Evolutionary conservation across 1,140 invertebrate species (phyloP), one percentile per base, ranked within the genome.

Genomic region (Cydia fagiglandana): DNA sequence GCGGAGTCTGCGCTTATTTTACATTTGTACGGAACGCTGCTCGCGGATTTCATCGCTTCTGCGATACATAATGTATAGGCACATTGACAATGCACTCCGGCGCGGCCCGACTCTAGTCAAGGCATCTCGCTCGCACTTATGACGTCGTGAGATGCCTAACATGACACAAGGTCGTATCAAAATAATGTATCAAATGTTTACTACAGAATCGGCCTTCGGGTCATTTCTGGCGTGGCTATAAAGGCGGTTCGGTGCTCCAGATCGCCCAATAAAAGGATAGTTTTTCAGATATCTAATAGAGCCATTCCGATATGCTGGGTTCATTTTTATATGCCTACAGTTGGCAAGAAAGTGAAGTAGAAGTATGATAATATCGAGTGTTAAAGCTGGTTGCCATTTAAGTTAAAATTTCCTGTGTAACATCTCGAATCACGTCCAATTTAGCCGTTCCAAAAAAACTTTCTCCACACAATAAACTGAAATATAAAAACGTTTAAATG

Each of bases 241-340:
- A 70, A 70, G 24, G 66, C 30, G n/a, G 6, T 41, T 70, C 66
- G 66, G 6, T 17, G 66, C 56, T 61, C 20, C 9, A 24, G 17
- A 70, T n/a, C 17, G 66, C 17, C 34, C 66, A 70, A 70, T 70
- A 70, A 70, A 70, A 61, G 56, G n/a, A 70, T 41, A 38, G 66
- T 41, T 70, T 70, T 70, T 68, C 15, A 17, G 30, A 38, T n/a
- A 38, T 41, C 66, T 38, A 70, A 70, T 70, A 38, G 66, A 70
- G 34, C 34, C 15, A 17, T 38, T 61, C 20, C 10, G 56, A 5
- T 61, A 24, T 24, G 56, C 56, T 61, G 56, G 53, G 53, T 61
- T 61, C n/a, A 61, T 17, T 61, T 53, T 53, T 53, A 13, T 53
- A n/a, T 53, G 50, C 15, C 5, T 20, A 20, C 5, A 53, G 2